A percentile compares a stretch with the other conserved stretches of the same genome.
These are phyloP conservation scores for Aegithalos caudatus DNA, from an alignment of 2,113 vertebrate species.

Conservation along the genomic window DNA sequence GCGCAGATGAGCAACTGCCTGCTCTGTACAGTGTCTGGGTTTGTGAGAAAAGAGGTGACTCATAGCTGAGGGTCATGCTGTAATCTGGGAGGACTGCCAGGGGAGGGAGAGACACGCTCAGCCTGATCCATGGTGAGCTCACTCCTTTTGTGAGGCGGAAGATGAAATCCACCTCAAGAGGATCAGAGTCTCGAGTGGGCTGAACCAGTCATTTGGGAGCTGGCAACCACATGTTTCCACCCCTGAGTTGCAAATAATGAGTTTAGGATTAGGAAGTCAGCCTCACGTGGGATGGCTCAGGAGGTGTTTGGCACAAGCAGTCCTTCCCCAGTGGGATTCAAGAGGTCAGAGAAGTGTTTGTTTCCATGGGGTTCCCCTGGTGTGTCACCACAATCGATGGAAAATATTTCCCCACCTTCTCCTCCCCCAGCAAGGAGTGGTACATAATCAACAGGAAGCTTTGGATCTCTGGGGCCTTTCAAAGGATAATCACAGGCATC, in stretches of 20 bases:
- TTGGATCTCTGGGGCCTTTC: not conserved
- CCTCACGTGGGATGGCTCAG: not conserved
- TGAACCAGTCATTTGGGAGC: not conserved
- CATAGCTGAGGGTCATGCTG: slow-evolving; percentile 46
- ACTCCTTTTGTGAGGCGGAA: not conserved
- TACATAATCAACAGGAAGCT: not conserved
- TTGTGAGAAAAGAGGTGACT: slow-evolving; percentile 56
- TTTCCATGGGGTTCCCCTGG: not conserved
- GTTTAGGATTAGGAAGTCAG: slow-evolving; percentile 15
- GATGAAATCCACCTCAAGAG: not conserved
- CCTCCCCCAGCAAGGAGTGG: not conserved
- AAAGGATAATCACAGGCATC: not conserved
- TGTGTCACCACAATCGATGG: not conserved
- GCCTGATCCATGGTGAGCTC: not conserved
- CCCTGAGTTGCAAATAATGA: not conserved
- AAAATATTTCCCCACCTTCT: slow-evolving; percentile 27
- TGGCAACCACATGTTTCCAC: not conserved
- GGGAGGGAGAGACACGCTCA: not conserved
- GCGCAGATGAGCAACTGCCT: slow-evolving; percentile 20
- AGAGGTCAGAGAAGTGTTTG: not conserved
- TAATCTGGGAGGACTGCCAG: slow-evolving; percentile 49
- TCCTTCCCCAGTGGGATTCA: not conserved
- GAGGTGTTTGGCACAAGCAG: not conserved
- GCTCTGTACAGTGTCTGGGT: not conserved
- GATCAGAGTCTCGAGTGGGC: not conserved